Percentiles rank a stretch among this genome's conserved stretches.
These are phyloP conservation scores for Ashinkailepas kermadecensis DNA, from an alignment of 2,888 invertebrate genomes.

Conservation along the genomic window DNA sequence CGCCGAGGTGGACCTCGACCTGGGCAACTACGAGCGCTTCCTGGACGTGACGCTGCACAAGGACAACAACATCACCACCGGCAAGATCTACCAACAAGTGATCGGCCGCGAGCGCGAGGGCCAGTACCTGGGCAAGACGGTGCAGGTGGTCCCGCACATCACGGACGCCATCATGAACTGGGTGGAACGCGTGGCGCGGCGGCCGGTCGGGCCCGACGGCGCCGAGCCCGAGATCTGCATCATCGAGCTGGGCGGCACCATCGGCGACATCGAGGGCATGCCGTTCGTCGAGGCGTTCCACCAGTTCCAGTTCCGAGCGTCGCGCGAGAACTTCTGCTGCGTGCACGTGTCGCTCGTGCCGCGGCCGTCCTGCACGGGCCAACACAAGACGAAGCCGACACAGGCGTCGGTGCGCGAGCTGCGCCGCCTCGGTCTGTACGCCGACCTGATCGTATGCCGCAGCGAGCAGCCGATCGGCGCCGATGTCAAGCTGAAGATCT, in stretches of 20 bases:
- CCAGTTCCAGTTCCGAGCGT: slow-evolving; percentile 91
- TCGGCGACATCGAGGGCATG: slow-evolving; percentile 99
- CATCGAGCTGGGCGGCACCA: slow-evolving; percentile 92
- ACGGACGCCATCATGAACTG: slow-evolving; percentile 98
- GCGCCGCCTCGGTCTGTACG: slow-evolving; percentile 83
- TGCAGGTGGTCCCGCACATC: slow-evolving; percentile 95
- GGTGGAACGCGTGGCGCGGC: slow-evolving; percentile 84
- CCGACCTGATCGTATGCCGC: slow-evolving; percentile 89
- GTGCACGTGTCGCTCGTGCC: slow-evolving; percentile 96
- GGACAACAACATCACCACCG: slow-evolving; percentile 98
- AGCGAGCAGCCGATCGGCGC: slow-evolving; percentile 79
- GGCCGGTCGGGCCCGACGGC: slow-evolving; percentile 66
- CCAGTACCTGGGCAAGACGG: slow-evolving; percentile 96
- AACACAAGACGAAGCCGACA: slow-evolving; percentile 98
- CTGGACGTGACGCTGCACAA: slow-evolving; percentile 87
- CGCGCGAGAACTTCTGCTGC: slow-evolving; percentile 82
- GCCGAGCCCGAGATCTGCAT: slow-evolving; percentile 71
- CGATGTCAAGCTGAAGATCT: slow-evolving; percentile 80
- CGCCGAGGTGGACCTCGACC: slow-evolving; percentile 97
- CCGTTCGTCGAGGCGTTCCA: slow-evolving; percentile 97
- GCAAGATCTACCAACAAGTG: slow-evolving; percentile 93
- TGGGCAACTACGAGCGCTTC: slow-evolving; percentile 98
- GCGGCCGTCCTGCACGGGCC: slow-evolving; percentile 81
- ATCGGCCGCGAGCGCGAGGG: slow-evolving; percentile 89
- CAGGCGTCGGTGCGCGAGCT: slow-evolving; percentile 92